Conservation (phyloP, 1,140 invertebrate species). For the Globodera rostochiensis region DNA sequence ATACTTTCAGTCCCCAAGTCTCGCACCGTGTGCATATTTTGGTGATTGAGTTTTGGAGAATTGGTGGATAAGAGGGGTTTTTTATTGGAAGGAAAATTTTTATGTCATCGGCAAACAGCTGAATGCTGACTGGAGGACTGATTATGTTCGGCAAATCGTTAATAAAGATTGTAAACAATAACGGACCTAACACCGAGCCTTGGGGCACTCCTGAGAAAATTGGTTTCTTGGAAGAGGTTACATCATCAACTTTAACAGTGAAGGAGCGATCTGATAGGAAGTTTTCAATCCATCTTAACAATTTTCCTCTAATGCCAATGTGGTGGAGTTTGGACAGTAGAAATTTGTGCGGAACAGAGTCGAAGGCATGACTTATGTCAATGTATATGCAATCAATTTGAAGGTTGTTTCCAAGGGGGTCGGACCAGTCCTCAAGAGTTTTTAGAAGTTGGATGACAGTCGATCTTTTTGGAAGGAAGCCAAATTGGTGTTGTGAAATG, state of each 20-base stretch:
- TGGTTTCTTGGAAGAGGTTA: neutral
- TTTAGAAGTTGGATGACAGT: constrained; percentile 13
- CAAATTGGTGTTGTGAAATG: constrained; percentile 1
- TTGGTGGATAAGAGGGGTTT: too few relatives aligned
- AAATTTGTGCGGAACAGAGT: neutral
- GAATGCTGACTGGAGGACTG: neutral
- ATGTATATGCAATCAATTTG: constrained; percentile 6
- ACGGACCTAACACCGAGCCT: constrained; percentile 7
- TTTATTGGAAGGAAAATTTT: neutral
- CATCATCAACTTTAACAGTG: neutral
- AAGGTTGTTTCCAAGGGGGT: neutral
- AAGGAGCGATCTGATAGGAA: constrained; percentile 5
- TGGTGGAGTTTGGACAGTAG: neutral
- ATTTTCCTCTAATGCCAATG: constrained; percentile 7
- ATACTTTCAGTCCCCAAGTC: neutral
- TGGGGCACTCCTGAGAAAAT: constrained; percentile 17
- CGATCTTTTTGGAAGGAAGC: constrained; percentile 19
- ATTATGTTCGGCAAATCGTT: neutral
- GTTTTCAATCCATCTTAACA: neutral
- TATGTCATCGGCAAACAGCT: constrained; percentile 6
- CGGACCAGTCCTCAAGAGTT: constrained; percentile 14
- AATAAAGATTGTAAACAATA: constrained; percentile 11
- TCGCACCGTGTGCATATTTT: neutral
- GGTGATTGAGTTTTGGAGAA: neutral
- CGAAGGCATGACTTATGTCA: constrained; percentile 15